Conservation (phyloP, 2,113 vertebrate species). For the Myanophis thanlyinensis region DNA sequence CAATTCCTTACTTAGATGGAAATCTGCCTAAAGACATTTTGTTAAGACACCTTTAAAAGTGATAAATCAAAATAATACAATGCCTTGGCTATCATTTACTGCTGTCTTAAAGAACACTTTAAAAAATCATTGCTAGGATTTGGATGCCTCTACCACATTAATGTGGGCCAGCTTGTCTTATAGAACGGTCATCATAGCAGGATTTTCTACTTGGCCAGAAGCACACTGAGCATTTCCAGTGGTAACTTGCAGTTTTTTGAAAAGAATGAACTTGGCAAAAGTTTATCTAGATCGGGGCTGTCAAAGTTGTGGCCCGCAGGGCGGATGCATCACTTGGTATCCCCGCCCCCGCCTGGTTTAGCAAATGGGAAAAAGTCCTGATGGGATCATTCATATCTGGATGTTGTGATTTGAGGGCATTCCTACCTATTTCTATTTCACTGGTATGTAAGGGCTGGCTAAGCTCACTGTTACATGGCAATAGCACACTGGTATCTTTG, state of each 20-base stretch:
- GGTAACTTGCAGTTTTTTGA: not conserved
- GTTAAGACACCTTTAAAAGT: not conserved
- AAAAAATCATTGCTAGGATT: not conserved
- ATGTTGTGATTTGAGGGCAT: constrained; percentile 46
- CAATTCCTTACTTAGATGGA: not conserved
- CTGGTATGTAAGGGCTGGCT: constrained; percentile 40
- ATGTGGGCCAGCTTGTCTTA: not conserved
- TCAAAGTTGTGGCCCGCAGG: too few relatives aligned
- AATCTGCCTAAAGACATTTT: not conserved
- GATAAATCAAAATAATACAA: not conserved
- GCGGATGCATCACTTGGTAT: too few relatives aligned
- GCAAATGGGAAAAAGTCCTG: too few relatives aligned
- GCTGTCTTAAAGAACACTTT: not conserved
- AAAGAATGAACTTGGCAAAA: not conserved
- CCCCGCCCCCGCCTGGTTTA: too few relatives aligned
- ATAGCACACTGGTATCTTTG: constrained; percentile 66
- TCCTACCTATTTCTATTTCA: constrained; percentile 54
- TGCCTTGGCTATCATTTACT: not conserved
- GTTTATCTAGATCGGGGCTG: not conserved
- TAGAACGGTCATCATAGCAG: not conserved
- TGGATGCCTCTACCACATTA: not conserved
- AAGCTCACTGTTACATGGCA: constrained; percentile 57
- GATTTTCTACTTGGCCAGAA: not conserved
- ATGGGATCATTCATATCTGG: constrained; percentile 43
- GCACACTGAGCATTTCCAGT: not conserved